phyloP scores from a whole-genome alignment of 2,888 invertebrate genomes.

The Rugalucina vietnamica region DNA sequence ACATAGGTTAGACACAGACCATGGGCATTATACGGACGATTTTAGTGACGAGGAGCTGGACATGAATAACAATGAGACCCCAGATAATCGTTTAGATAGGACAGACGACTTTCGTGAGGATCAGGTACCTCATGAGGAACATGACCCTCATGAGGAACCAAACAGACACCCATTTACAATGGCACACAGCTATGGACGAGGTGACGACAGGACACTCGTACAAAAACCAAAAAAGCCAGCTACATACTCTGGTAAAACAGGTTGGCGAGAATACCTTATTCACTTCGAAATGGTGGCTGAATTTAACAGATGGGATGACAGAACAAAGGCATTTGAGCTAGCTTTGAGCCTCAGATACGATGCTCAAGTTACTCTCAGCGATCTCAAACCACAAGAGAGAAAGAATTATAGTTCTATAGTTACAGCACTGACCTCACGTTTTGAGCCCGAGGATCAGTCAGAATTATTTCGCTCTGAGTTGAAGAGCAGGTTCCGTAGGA shows the following conservation, averaged over 20 bases:
- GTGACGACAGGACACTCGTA: background rate
- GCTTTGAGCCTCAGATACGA: background rate
- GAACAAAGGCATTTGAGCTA: background rate
- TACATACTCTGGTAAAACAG: background rate
- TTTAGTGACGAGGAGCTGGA: background rate
- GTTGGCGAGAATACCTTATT: background rate
- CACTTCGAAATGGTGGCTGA: slow-evolving; percentile 14
- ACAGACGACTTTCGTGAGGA: background rate
- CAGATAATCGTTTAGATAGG: background rate
- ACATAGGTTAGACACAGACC: background rate
- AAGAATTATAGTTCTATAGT: background rate
- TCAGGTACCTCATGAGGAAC: background rate
- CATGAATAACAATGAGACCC: background rate
- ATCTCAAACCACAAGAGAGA: background rate
- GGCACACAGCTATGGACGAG: background rate
- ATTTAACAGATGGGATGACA: background rate
- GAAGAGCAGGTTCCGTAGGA: background rate
- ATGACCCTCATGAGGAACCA: background rate
- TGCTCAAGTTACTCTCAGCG: background rate
- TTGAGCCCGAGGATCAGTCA: slow-evolving; percentile 15
- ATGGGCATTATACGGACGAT: background rate
- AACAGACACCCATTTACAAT: background rate
- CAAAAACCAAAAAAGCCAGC: slow-evolving; percentile 11
- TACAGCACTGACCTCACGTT: background rate
- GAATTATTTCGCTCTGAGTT: slow-evolving; percentile 2